Evolutionary conservation across 2,797 vertebrate genomes (phyloP).

Genomic region (Alcedo quadribrachys): DNA sequence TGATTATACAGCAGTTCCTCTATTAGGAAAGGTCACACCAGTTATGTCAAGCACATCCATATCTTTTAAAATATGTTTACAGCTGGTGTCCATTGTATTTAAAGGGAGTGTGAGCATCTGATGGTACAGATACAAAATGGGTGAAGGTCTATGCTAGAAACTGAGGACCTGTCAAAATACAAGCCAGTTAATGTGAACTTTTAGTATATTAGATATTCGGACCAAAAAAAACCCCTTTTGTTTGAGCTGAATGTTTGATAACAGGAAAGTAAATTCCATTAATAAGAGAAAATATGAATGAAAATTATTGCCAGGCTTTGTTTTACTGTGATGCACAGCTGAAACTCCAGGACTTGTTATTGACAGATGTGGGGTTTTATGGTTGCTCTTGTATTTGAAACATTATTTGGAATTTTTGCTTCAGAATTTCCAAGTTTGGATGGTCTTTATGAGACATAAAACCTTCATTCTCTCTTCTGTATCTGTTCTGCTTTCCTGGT

Average conservation of each 20-base stretch:
- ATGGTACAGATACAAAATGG: background rate
- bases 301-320: background rate
- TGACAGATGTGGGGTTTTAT: fast-evolving
- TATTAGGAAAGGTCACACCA: slow-evolving; percentile 32
- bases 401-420: background rate
- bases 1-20: slow-evolving; percentile 46
- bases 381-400: background rate
- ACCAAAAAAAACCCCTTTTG: background rate
- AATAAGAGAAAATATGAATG: background rate
- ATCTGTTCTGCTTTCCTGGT: background rate
- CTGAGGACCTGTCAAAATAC: background rate
- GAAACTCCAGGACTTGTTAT: background rate
- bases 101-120: background rate
- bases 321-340: background rate
- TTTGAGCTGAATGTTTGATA: background rate
- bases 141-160: background rate
- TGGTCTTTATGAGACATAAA: background rate
- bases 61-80: slow-evolving; percentile 46
- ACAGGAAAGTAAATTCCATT: background rate
- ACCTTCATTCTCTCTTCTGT: background rate
- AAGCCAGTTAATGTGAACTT: background rate
- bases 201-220: background rate
- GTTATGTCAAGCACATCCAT: slow-evolving; percentile 19
- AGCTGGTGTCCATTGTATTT: background rate
- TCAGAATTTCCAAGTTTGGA: background rate